phyloP scores from a whole-genome alignment of 35 echinoderm and acorn worm genomes.

The Apostichopus californicus region DNA sequence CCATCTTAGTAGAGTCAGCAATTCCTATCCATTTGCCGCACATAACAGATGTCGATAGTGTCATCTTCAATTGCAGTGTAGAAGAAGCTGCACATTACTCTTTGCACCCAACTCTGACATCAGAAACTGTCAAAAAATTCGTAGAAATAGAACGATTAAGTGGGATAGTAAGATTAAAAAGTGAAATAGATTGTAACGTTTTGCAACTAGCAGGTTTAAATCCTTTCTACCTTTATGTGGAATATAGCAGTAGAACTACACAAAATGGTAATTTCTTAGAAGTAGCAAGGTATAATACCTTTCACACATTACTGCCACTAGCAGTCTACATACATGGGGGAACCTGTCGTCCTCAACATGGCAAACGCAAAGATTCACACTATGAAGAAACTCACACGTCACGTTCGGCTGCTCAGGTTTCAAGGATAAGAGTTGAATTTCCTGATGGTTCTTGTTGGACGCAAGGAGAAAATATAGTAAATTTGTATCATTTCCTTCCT shows the following conservation, averaged over 20 bases:
- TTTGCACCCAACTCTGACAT: conserved; percentile 61
- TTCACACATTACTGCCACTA: conserved; percentile 65
- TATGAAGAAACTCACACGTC: conserved; percentile 55
- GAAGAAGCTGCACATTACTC: conserved; percentile 17
- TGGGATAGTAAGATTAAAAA: conserved; percentile 68
- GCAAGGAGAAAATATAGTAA: conserved; percentile 13
- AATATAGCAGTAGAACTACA: conserved; percentile 81
- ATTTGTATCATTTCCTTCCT: conserved; percentile 26
- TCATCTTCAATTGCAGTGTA: conserved; percentile 42
- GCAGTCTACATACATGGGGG: conserved; percentile 79
- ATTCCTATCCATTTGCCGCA: conserved; percentile 52
- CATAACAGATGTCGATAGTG: conserved; percentile 1
- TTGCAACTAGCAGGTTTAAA: conserved; percentile 69
- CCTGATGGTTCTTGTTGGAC: conserved; percentile 68
- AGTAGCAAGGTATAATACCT: conserved; percentile 27
- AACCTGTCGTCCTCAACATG: conserved; percentile 67
- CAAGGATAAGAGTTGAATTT: conserved; percentile 61
- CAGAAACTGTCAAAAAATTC: conserved; percentile 66
- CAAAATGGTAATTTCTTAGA: neutral
- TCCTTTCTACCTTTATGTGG: conserved; percentile 80
- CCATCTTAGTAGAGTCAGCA: conserved; percentile 20
- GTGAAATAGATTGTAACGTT: conserved; percentile 63
- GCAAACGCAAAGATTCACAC: conserved; percentile 55
- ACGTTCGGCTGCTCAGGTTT: conserved; percentile 57
- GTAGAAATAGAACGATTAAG: conserved; percentile 58